phyloP scores from a whole-genome alignment of 2,113 vertebrate genomes.

The Brachionichthys hirsutus region DNA sequence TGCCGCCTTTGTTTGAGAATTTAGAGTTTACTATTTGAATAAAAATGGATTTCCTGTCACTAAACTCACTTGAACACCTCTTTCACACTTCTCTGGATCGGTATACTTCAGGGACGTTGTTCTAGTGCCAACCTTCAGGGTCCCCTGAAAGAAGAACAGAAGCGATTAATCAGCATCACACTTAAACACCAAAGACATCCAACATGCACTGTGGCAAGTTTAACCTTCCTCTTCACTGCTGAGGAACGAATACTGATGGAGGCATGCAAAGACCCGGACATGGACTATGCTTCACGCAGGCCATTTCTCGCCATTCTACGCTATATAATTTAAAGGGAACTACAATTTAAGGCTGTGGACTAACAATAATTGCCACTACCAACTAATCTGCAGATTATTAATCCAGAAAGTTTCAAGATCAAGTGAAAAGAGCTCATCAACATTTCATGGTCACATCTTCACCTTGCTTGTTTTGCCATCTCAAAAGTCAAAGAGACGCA shows the following conservation, averaged over 20 bases:
- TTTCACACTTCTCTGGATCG: slow-evolving; percentile 67
- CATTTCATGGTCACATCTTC: slow-evolving; percentile 4
- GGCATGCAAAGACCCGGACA: slow-evolving; percentile 25
- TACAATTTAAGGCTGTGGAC: slow-evolving; percentile 2
- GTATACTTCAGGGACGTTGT: slow-evolving; percentile 88
- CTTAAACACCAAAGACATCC: slow-evolving; percentile 52
- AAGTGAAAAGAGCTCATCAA: neutral
- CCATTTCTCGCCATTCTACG: slow-evolving; percentile 2
- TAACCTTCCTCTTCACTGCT: slow-evolving; percentile 43
- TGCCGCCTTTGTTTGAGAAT: neutral
- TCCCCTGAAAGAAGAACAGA: slow-evolving; percentile 85
- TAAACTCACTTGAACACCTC: slow-evolving; percentile 55
- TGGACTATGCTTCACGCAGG: slow-evolving; percentile 19
- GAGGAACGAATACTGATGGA: slow-evolving; percentile 37
- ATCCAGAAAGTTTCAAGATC: neutral
- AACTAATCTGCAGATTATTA: neutral
- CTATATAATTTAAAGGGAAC: slow-evolving; percentile 14
- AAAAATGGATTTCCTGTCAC: neutral
- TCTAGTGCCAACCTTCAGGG: slow-evolving; percentile 88
- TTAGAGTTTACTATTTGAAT: neutral
- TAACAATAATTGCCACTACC: slow-evolving; percentile 15
- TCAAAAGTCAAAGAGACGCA: slow-evolving; percentile 14
- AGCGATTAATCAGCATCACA: slow-evolving; percentile 26
- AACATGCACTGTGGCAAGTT: slow-evolving; percentile 68
- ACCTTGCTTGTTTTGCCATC: slow-evolving; percentile 8